Base-by-base conservation (phyloP, 2,113 vertebrate genomes). In the Leucosticte australis region DNA sequence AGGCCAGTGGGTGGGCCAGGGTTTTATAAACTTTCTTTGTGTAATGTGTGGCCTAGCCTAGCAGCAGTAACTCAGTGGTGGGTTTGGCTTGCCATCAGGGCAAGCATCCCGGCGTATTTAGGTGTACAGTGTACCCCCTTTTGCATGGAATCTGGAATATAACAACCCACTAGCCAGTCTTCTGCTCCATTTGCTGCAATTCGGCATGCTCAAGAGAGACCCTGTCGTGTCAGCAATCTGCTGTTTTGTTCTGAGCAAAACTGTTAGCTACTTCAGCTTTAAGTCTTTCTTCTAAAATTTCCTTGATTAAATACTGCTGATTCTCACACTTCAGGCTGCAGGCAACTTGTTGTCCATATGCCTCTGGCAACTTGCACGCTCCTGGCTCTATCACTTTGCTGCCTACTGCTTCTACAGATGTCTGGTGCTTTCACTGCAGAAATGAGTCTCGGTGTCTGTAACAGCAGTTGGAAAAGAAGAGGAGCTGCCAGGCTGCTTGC, bases 371-470 rank as follows among this genome's bases (percentile, higher is more conserved):
- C 42, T 90, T 50, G 42, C 74, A 33, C 31, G 10, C 20, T 87
- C 92, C 79, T 96, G 93, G 85, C 94, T 96, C 80, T n/a, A 35
- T 83, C 80, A 1, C 69, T 96, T 95, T 94, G 93, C 93, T 95
- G 73, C 95, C 95, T 92, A 78, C 93, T 89, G 95, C 69, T 97
- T 94, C 83, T 96, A 82, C 95, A 96, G 92, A 89, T 97, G 96
- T 96, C 95, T 83, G 15, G 47, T 83, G 93, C 91, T 83, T 95
- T 92, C 30, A 0, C 63, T 91, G 93, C 88, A 95, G 31, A 90
- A 93, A 96, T 53, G 68, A 86, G 41, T 44, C 73, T 89, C 3
- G 4, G 26, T 93, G 57, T 55, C 83, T 97, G 84, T 73, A 75
- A 14, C 1, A 82, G 64, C 85, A 81, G 88, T 63, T 84, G 79